Evolutionary conservation across 1,140 invertebrate species (phyloP).

Genomic region (Macrotrachela quadricornifera): DNA sequence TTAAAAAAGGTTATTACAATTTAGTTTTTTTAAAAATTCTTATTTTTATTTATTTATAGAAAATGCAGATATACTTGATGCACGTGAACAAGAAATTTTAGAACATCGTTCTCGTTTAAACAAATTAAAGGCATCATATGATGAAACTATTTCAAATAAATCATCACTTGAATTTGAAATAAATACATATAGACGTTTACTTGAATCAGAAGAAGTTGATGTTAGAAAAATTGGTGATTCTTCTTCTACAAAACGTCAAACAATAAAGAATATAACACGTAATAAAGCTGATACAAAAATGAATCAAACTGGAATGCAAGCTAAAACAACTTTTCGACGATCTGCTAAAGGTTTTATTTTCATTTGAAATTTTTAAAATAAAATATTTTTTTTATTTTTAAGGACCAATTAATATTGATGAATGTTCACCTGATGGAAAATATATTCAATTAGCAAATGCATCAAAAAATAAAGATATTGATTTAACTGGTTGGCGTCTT

Average conservation of each 20-base stretch:
- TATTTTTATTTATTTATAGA: background rate
- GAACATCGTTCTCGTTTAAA: slow-evolving; percentile 26
- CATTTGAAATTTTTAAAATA: too few species aligned
- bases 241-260: background rate
- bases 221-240: background rate
- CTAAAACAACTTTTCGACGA: slow-evolving; percentile 35
- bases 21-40: too few species aligned
- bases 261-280: too few species aligned
- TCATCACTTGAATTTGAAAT: slow-evolving; percentile 26
- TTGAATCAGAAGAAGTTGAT: slow-evolving; percentile 20
- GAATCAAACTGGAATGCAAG: slow-evolving; percentile 32
- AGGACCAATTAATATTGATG: slow-evolving; percentile 30
- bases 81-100: slow-evolving; percentile 20
- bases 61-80: slow-evolving; percentile 19
- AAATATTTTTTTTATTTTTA: too few species aligned
- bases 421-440: slow-evolving; percentile 33
- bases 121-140: slow-evolving; percentile 26
- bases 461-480: slow-evolving; percentile 14
- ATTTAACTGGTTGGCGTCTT: slow-evolving; percentile 5
- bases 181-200: slow-evolving; percentile 24
- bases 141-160: slow-evolving; percentile 31
- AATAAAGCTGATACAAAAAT: slow-evolving; percentile 7
- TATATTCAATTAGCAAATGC: slow-evolving; percentile 34
- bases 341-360: slow-evolving; percentile 26
- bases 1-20: too few species aligned